These are phyloP conservation scores for Poeciliopsis prolifica DNA, from an alignment of 2,113 vertebrate genomes.

Conservation along the genomic window DNA sequence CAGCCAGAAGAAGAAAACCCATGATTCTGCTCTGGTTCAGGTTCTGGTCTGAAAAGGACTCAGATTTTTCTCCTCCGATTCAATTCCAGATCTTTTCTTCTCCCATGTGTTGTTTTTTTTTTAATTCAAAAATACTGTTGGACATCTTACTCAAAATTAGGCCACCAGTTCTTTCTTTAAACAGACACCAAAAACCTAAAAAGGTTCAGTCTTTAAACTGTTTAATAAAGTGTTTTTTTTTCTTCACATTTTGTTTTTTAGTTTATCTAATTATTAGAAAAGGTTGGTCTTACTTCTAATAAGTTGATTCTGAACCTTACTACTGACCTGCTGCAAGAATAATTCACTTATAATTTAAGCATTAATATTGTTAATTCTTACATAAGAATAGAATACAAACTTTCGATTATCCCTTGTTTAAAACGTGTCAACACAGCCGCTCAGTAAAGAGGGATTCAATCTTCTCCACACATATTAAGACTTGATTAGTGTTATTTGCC, in stretches of 20 bases:
- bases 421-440: too few species aligned
- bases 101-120: background rate
- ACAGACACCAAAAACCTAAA: background rate
- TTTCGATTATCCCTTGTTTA: too few species aligned
- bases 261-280: background rate
- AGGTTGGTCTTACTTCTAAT: background rate
- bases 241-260: background rate
- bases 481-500: too few species aligned
- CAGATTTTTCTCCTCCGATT: background rate
- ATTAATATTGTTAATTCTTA: background rate
- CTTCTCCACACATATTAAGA: too few species aligned
- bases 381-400: background rate
- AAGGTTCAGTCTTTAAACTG: background rate
- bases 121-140: background rate
- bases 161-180: background rate
- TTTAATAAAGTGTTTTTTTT: background rate
- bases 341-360: background rate
- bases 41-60: background rate
- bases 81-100: background rate
- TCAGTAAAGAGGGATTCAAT: too few species aligned
- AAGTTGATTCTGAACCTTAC: background rate
- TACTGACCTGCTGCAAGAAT: background rate
- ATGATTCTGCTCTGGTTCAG: background rate
- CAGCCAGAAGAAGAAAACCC: background rate
- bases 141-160: background rate